phyloP scores from a whole-genome alignment of 2,888 invertebrate species.

The Elegia similella region DNA sequence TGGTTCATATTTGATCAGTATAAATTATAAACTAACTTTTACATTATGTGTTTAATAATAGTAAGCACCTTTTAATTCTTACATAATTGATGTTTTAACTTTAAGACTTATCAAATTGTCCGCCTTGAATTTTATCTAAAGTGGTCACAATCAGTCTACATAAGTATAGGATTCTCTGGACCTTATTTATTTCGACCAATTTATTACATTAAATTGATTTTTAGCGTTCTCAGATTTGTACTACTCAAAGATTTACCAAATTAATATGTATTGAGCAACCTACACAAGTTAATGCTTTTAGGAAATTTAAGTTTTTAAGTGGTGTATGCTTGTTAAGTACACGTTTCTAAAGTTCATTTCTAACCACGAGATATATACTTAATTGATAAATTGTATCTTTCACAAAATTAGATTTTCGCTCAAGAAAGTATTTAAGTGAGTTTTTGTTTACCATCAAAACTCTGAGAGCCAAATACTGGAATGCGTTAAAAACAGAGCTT shows the following conservation, averaged over 20 bases:
- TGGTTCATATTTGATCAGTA: constrained; percentile 9
- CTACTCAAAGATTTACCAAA: no score
- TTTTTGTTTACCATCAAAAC: neutral
- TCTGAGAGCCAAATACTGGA: neutral
- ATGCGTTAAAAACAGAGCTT: constrained; percentile 10
- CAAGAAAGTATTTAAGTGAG: neutral
- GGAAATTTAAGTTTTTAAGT: neutral
- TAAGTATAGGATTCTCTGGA: neutral
- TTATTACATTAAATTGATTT: no score
- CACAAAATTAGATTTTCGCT: neutral
- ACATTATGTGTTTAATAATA: constrained; percentile 18
- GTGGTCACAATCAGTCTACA: constrained; percentile 10
- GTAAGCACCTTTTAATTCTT: constrained; percentile 33
- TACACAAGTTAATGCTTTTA: neutral
- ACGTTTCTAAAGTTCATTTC: no score
- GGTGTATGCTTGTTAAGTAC: neutral
- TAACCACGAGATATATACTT: no score
- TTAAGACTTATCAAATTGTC: neutral
- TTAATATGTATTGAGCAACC: no score
- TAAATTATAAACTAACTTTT: constrained; percentile 1
- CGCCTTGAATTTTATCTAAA: neutral
- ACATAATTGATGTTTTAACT: constrained; percentile 13
- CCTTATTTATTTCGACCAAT: neutral
- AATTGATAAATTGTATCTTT: no score
- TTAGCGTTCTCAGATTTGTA: neutral